Base-by-base conservation (phyloP, 1,140 invertebrate species). In the Plodia interpunctella region DNA sequence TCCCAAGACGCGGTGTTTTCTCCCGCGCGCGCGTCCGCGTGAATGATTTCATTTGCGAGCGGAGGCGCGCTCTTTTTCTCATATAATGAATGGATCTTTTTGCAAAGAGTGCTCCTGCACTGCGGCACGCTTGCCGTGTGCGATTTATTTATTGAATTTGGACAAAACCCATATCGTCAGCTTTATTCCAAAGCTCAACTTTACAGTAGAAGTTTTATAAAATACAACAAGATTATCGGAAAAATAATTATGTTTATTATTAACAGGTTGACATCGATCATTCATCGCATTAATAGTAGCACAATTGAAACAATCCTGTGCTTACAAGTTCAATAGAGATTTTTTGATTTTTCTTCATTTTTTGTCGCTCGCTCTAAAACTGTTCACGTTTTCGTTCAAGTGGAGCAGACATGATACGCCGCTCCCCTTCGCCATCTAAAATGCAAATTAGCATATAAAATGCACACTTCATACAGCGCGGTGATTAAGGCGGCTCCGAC, bases 401-500 rank as follows among this genome's bases (percentile, higher is more conserved):
- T 44, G 5, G 38, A 2, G 38, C 38, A 44, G 38, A 4, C 38
- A 17, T 44, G 2, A 44, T 15, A 44, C 5, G 38, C 38, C 13
- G 32, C 32, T 35, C 15, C 13, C 13, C n/a, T 15, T n/a, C 38
- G 38, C 38, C n/a, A 44, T 44, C 38, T 44, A 15, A 44, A 44
- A 44, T 44, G 38, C 15, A 44, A 44, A 44, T 44, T 44, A 44
- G 38, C 38, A 44, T 44, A 44, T 44, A 44, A 44, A 44, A 44
- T 44, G 38, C 38, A 44, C 38, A 44, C 38, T 44, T 17, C 13
- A 44, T 44, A 17, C 15, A 5, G 10, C 38, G 38, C n/a, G 38
- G 38, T 17, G 38, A 44, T 44, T 44, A 44, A 44, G 38, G 15
- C 38, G 9, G 38, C 38, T 44, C 38, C 38, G 13, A 10, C 38